Percentiles rank a stretch among this genome's conserved stretches.
Conservation (phyloP, 2,888 invertebrate genomes). For the Crossocerus cetratus region DNA sequence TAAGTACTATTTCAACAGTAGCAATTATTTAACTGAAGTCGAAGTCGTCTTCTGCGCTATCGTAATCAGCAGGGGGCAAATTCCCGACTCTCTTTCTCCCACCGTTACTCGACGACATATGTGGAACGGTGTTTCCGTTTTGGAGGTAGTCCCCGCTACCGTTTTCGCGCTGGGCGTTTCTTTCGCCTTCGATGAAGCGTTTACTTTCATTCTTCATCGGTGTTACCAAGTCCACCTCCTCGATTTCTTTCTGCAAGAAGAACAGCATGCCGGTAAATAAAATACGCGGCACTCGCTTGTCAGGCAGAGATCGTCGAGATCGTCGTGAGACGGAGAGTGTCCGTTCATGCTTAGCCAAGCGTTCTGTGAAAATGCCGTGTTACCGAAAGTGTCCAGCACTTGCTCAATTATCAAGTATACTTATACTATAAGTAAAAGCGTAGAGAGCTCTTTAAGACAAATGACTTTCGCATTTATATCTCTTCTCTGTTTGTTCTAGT, state of each 20-base stretch:
- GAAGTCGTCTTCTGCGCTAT: conserved; percentile 57
- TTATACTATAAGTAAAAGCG: too few species aligned
- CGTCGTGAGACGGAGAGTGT: too few species aligned
- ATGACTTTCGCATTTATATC: too few species aligned
- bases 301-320: too few species aligned
- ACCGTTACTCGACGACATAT: not conserved
- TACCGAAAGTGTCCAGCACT: too few species aligned
- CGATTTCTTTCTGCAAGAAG: conserved; percentile 29
- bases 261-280: not conserved
- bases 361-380: too few species aligned
- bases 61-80: conserved; percentile 60
- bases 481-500: too few species aligned
- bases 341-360: too few species aligned
- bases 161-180: conserved; percentile 25
- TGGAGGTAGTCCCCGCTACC: conserved; percentile 34
- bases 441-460: too few species aligned
- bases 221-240: conserved; percentile 61
- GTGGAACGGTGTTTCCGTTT: conserved; percentile 19
- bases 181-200: conserved; percentile 53
- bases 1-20: too few species aligned
- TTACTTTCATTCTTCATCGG: conserved; percentile 48
- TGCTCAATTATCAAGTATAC: too few species aligned
- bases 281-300: not conserved
- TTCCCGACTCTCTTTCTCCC: not conserved
- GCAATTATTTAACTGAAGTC: conserved; percentile 44